Evolutionary conservation across 23 tunicate genomes (phyloP).

Genomic region (Diplosoma virens): DNA sequence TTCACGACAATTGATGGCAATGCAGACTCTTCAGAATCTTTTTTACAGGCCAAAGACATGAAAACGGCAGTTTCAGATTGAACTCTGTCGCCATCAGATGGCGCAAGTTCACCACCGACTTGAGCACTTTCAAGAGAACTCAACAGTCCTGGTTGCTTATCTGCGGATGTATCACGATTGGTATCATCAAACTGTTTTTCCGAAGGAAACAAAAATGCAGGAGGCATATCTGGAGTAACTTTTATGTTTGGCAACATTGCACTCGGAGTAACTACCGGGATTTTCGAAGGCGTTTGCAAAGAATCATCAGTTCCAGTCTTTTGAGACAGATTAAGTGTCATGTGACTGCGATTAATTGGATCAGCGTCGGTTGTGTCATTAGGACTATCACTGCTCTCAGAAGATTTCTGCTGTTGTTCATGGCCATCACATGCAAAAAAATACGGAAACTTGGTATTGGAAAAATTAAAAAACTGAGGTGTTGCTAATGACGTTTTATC

Average conservation of each 20-base stretch:
- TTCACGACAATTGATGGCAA: not conserved
- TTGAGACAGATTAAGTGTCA: slow-evolving; percentile 25
- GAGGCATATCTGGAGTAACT: slow-evolving; percentile 47
- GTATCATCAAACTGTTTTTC: too few relatives aligned
- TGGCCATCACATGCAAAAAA: slow-evolving; percentile 21
- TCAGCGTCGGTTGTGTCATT: not conserved
- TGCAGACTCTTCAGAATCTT: not conserved
- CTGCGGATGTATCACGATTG: too few relatives aligned
- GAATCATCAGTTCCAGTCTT: slow-evolving; percentile 42
- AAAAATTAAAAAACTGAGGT: slow-evolving; percentile 83
- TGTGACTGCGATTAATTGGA: slow-evolving; percentile 30
- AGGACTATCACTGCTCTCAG: slow-evolving; percentile 23
- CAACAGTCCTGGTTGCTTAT: too few relatives aligned
- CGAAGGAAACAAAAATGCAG: too few relatives aligned
- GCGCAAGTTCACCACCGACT: too few relatives aligned
- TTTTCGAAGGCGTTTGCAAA: slow-evolving; percentile 73
- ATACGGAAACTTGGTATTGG: slow-evolving; percentile 29
- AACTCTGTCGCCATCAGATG: too few relatives aligned
- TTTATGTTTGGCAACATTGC: not conserved
- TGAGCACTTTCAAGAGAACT: too few relatives aligned
- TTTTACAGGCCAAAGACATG: too few relatives aligned
- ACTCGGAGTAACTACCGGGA: slow-evolving; percentile 68
- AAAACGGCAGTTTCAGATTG: too few relatives aligned
- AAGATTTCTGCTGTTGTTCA: slow-evolving; percentile 15
- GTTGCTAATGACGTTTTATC: slow-evolving; percentile 22